Percentiles rank a stretch among this genome's conserved stretches.
Evolutionary conservation across 2,113 vertebrate genomes (phyloP).

Genomic region (Myotis lucifugus): DNA sequence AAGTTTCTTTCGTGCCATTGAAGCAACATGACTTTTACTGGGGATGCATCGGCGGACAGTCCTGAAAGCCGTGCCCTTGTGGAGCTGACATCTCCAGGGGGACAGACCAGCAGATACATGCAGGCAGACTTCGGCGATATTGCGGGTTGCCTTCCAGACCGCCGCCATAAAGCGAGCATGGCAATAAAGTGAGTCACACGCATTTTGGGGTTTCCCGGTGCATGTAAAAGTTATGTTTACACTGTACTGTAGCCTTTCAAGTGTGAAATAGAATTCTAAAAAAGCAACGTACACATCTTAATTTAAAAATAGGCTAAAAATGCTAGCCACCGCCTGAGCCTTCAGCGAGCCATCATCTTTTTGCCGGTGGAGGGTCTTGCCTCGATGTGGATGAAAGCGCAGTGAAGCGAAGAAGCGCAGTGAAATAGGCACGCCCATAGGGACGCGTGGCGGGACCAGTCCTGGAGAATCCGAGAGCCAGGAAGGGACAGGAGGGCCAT

Average conservation of each 20-base stretch:
- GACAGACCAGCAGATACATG: no score
- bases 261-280: neutral
- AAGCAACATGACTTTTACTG: no score
- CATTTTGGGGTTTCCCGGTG: neutral
- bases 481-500: neutral
- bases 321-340: neutral
- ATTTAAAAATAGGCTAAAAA: neutral
- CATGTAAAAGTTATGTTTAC: neutral
- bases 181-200: neutral
- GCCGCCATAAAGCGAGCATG: neutral
- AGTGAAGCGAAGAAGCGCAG: neutral
- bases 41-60: no score
- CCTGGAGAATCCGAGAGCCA: fast-evolving
- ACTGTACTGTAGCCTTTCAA: neutral
- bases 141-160: neutral
- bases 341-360: neutral
- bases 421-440: neutral
- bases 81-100: neutral
- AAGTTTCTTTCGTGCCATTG: no score
- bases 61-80: neutral
- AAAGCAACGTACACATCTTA: no score
- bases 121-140: neutral
- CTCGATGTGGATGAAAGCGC: neutral
- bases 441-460: fast-evolving
- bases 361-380: neutral